Evolutionary conservation across 1,140 invertebrate species (phyloP), one percentile per base, ranked within the genome.

Genomic region (Planococcus citri): DNA sequence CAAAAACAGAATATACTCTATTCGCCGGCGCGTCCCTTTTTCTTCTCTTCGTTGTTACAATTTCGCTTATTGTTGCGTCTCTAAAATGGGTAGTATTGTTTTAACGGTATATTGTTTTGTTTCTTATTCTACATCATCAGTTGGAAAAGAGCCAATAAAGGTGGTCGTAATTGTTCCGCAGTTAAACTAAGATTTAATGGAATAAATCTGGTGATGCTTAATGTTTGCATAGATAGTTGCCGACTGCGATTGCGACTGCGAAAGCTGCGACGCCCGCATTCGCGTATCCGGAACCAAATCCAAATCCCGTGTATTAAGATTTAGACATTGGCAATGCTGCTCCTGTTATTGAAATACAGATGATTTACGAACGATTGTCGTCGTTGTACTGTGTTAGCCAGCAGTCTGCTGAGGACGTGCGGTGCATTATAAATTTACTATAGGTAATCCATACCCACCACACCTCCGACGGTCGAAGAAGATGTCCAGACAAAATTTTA

Each of bases 151-250:
- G 60, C 60, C 60, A 64, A 64, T 25, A 64, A 64, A 64, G 60
- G 60, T 64, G 60, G 60, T 64, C 60, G 60, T 64, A 27, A 64
- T 64, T 64, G 60, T 64, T 64, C 60, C 25, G 60, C 25, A 64
- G 60, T 64, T 64, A 64, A 64, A 64, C 60, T 24, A 64, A 64
- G 60, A 64, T 64, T 64, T 64, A 64, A 64, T 64, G 60, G 60
- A 64, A 64, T 64, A 64, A 64, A 64, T 64, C 25, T 64, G 41
- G 41, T 51, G 41, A 51, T 20, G 41, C 41, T 51, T 51, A 51
- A 51, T 51, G 41, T 51, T 51, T 51, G 41, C 41, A 51, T 51
- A 51, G 12, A 33, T n/a, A n/a, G n/a, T n/a, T n/a, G n/a, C n/a
- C n/a, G n/a, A n/a, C n/a, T n/a, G n/a, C n/a, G n/a, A n/a, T n/a